A percentile compares a stretch with the other conserved stretches of the same genome.
Evolutionary conservation across 2,888 invertebrate species (phyloP).

Genomic region (Papilio gigon): DNA sequence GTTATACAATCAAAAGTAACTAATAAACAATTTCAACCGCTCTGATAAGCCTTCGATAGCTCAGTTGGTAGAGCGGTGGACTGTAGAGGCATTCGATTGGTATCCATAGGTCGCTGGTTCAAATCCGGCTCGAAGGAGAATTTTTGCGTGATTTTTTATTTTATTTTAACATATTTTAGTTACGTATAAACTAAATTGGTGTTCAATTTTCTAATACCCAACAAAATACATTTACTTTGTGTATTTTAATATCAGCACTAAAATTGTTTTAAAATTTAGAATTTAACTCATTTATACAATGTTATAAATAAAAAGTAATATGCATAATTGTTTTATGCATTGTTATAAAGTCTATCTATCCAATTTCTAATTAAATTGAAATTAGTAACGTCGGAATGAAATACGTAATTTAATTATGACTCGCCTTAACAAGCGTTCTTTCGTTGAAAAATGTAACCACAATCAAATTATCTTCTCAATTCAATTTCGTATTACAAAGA

Average conservation of each 20-base stretch:
- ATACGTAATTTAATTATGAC: constrained; percentile 47
- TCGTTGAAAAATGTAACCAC: constrained; percentile 44
- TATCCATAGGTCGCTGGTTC: constrained; percentile 84
- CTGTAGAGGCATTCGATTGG: constrained; percentile 69
- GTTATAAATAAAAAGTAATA: background rate
- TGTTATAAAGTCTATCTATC: constrained; percentile 33
- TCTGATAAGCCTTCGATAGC: constrained; percentile 76
- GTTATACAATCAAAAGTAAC: constrained; percentile 23
- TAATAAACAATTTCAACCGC: background rate
- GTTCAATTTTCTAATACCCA: no score
- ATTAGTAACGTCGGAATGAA: constrained; percentile 32
- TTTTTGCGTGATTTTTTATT: constrained; percentile 47
- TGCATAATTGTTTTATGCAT: background rate
- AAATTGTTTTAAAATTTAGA: background rate
- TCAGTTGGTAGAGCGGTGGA: constrained; percentile 84
- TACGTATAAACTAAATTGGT: no score
- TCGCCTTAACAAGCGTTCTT: constrained; percentile 45
- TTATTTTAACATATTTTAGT: constrained; percentile 14
- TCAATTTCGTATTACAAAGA: constrained; percentile 58
- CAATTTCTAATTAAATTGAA: constrained; percentile 3
- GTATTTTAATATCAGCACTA: no score
- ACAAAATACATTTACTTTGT: no score
- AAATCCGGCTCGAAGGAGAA: constrained; percentile 82
- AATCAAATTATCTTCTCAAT: constrained; percentile 57
- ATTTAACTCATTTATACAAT: background rate